Base-by-base conservation (phyloP, 2,113 vertebrate species). In the Amblyornis subalaris region DNA sequence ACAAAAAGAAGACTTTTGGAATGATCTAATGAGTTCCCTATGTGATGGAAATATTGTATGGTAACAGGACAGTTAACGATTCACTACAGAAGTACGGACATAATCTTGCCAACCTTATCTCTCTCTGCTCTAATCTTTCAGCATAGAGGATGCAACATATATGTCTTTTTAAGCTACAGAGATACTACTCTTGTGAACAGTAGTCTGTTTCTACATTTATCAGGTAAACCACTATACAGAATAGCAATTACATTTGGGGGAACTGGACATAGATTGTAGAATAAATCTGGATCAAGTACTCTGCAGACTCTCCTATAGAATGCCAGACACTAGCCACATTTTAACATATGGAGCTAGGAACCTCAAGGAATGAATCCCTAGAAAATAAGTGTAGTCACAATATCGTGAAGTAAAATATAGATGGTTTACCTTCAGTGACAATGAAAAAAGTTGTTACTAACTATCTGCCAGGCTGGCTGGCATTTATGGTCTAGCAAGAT, bases 91-190 rank as follows among this genome's bases (percentile, higher is more conserved):
- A 45, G 19, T 18, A 29, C 33, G 21, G 20, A 50, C 9, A 9
- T 25, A 29, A 73, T 25, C 24, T n/a, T 84, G 12, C 11, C 35
- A 76, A 22, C 2, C 10, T 64, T 55, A 5, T 54, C 42, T 66
- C 31, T 75, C 5, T 71, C 28, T 58, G 9, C 19, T 75, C 28
- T 45, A 54, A n/a, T 42, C 23, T 72, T 80, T 64, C 33, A 69
- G 12, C 8, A 10, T 0, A 40, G 26, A 2, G 8, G 21, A 44
- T 69, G 33, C 12, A 80, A 69, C 2, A 33, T 17, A 4, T 7
- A 55, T 23, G 7, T 66, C 54, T 73, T 79, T n/a, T 57, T 42
- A 45, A 77, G 16, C 15, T 67, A n/a, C 16, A 62, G 24, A 90
- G 81, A 14, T 70, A 35, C 14, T 36, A 7, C 8, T 45, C 10